Percentiles rank a stretch among this genome's conserved stretches.
Conservation (phyloP, 2,113 vertebrate species). For the Connochaetes taurinus region DNA sequence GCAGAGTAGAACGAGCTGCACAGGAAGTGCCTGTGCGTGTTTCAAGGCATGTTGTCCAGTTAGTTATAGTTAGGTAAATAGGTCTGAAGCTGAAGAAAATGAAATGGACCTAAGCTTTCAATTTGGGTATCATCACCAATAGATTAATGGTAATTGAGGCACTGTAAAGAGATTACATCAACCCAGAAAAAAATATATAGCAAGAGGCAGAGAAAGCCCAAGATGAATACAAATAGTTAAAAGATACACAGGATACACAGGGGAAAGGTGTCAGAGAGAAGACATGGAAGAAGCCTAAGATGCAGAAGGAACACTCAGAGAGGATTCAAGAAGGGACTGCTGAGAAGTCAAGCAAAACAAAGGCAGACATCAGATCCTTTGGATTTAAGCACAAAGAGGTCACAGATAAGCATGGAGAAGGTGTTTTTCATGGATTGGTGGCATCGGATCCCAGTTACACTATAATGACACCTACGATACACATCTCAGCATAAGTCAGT, state of each 20-base stretch:
- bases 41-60: neutral
- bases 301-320: neutral
- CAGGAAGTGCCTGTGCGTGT: neutral
- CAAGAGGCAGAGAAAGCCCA: neutral
- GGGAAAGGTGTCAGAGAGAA: neutral
- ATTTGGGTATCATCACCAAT: neutral
- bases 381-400: neutral
- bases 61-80: neutral
- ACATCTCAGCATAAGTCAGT: neutral
- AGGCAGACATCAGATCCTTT: neutral
- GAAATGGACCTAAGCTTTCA: neutral
- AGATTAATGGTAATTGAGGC: neutral
- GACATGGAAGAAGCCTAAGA: neutral
- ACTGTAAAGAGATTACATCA: neutral
- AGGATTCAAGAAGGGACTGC: neutral
- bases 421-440: neutral
- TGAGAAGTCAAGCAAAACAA: neutral
- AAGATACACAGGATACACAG: neutral
- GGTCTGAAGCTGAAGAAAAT: neutral
- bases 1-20: neutral
- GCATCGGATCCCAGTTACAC: neutral
- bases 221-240: neutral
- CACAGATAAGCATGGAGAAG: neutral
- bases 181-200: neutral
- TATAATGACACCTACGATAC: neutral